These are phyloP conservation scores for Machimus rusticus DNA, from an alignment of 2,888 invertebrate species.

Conservation along the genomic window DNA sequence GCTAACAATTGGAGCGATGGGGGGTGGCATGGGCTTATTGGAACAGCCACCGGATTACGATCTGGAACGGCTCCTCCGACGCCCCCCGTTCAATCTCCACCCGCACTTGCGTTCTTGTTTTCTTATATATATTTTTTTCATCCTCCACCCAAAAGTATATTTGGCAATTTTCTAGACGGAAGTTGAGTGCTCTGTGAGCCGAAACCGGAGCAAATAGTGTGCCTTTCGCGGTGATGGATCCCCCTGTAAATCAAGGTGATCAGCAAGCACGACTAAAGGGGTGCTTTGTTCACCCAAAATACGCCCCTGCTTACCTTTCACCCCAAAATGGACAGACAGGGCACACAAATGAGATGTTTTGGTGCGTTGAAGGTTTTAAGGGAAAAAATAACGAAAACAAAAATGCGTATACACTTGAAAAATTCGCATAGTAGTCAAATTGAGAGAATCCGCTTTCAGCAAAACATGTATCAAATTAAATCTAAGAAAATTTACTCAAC, in stretches of 20 bases:
- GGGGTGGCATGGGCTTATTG: slow-evolving; percentile 19
- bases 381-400: background rate
- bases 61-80: background rate
- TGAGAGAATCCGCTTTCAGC: background rate
- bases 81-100: background rate
- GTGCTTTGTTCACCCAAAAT: background rate
- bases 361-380: background rate
- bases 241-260: slow-evolving; percentile 12
- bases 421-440: background rate
- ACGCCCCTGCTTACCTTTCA: background rate
- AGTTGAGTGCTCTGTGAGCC: background rate
- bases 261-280: background rate
- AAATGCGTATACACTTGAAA: background rate
- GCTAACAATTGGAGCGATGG: slow-evolving; percentile 21
- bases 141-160: background rate
- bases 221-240: slow-evolving; percentile 17
- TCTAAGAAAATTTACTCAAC: background rate
- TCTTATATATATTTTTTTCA: background rate
- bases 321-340: background rate
- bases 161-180: slow-evolving; percentile 38
- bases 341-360: background rate
- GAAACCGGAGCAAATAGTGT: background rate
- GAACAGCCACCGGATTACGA: slow-evolving; percentile 20
- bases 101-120: background rate
- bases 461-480: background rate